Percentiles rank a stretch among this genome's conserved stretches.
Conservation (phyloP, 2,113 vertebrate genomes). For the Neogale vison region DNA sequence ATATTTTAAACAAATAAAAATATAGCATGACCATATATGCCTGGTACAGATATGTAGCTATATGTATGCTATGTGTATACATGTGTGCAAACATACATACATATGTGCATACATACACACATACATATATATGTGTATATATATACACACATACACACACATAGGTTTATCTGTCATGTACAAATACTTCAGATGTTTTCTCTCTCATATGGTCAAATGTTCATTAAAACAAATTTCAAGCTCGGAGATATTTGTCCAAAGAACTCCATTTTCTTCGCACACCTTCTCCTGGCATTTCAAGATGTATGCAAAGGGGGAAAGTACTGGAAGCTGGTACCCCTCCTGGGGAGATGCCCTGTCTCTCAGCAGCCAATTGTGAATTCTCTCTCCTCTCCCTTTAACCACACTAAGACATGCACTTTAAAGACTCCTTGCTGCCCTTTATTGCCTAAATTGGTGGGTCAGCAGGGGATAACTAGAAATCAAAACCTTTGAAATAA, state of each 20-base stretch:
- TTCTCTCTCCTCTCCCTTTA: neutral
- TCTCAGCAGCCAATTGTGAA: neutral
- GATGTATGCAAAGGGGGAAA: neutral
- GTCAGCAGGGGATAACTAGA: neutral
- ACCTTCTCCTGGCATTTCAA: neutral
- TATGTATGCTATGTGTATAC: neutral
- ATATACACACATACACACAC: neutral
- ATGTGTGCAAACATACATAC: neutral
- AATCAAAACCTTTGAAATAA: neutral
- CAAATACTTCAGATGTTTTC: neutral
- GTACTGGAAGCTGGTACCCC: neutral
- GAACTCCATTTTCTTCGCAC: neutral
- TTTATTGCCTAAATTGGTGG: neutral
- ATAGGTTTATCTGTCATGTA: neutral
- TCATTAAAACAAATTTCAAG: conserved; percentile 1
- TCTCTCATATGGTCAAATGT: neutral
- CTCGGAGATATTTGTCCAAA: neutral
- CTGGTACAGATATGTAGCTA: neutral
- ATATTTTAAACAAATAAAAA: neutral
- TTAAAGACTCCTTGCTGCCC: neutral
- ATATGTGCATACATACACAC: neutral
- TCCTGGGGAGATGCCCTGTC: neutral
- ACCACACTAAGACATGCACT: neutral
- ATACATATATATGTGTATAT: neutral
- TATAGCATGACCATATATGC: neutral